These are phyloP conservation scores for Latrodectus geometricus DNA, from an alignment of 1,140 invertebrate genomes.

Conservation along the genomic window DNA sequence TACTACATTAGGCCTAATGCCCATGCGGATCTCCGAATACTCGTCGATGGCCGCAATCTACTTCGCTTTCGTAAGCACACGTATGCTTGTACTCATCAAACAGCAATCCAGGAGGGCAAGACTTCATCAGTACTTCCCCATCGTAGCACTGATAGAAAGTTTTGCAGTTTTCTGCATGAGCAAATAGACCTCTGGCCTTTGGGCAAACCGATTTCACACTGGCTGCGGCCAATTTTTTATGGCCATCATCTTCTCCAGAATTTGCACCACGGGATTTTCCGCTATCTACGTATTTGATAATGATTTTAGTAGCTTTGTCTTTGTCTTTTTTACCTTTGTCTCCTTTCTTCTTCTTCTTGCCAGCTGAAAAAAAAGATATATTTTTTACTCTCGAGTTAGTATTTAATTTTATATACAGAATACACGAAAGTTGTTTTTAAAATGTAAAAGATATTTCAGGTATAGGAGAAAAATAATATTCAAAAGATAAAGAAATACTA, in stretches of 20 bases:
- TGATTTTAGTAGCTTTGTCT: background rate
- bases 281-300: background rate
- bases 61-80: conserved; percentile 12
- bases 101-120: conserved; percentile 14
- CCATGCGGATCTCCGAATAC: background rate
- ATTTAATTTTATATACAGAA: no score
- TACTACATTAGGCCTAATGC: no score
- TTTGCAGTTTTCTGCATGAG: conserved; percentile 24
- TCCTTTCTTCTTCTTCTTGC: conserved; percentile 32
- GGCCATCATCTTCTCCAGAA: background rate
- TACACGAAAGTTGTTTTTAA: background rate
- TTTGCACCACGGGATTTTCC: background rate
- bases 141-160: conserved; percentile 48
- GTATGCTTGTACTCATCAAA: conserved; percentile 15
- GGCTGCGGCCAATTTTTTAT: conserved; percentile 9
- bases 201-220: conserved; percentile 34
- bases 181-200: conserved; percentile 44
- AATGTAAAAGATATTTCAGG: background rate
- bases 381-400: no score
- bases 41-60: conserved; percentile 29
- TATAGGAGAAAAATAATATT: background rate
- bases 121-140: conserved; percentile 31
- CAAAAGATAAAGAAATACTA: no score
- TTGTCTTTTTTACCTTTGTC: conserved; percentile 24
- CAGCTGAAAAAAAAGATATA: conserved; percentile 10